Evolutionary conservation across 2,888 invertebrate species (phyloP).

Genomic region (Charanyca ferruginea): DNA sequence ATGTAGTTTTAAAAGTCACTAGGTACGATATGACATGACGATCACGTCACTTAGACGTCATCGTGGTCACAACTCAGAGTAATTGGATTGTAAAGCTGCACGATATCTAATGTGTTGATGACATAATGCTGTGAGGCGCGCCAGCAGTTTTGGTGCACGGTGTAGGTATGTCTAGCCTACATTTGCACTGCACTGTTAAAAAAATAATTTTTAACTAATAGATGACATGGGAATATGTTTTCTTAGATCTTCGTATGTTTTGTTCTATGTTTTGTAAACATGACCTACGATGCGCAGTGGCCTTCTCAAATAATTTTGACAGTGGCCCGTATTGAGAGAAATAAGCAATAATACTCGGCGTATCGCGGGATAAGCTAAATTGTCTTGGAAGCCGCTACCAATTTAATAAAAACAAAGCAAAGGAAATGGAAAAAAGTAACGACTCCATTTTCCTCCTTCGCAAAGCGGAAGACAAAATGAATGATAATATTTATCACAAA

Average conservation of each 20-base stretch:
- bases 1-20: neutral
- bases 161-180: no score
- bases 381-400: conserved; percentile 33
- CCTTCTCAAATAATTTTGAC: conserved; percentile 31
- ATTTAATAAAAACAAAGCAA: conserved; percentile 51
- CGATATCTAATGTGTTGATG: conserved; percentile 14
- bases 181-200: neutral
- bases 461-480: conserved; percentile 31
- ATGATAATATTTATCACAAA: conserved; percentile 50
- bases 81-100: conserved; percentile 12
- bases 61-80: conserved; percentile 6
- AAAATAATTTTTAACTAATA: conserved; percentile 3
- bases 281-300: neutral
- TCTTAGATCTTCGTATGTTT: neutral
- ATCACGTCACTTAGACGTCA: neutral
- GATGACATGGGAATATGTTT: no score
- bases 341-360: conserved; percentile 26
- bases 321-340: conserved; percentile 7
- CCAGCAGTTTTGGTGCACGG: conserved; percentile 11
- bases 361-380: conserved; percentile 44
- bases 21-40: conserved; percentile 3
- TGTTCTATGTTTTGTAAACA: neutral
- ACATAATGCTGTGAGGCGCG: neutral
- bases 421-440: conserved; percentile 41
- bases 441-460: conserved; percentile 49